Evolutionary conservation across 1,140 invertebrate species (phyloP).

Genomic region (Platyscapa corneri): DNA sequence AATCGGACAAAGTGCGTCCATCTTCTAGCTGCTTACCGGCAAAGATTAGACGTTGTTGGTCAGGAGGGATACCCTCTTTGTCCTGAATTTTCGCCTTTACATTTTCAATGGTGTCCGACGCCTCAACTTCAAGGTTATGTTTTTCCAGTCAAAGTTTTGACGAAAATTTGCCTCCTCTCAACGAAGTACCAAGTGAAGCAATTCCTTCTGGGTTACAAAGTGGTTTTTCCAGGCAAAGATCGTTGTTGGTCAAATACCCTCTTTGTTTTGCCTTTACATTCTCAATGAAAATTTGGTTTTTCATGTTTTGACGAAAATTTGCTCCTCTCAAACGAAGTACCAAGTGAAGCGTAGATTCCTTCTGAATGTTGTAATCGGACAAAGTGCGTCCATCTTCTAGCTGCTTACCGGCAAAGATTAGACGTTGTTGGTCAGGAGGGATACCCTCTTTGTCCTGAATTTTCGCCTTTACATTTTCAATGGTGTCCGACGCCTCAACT

Average conservation of each 20-base stretch:
- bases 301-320: constrained; percentile 83
- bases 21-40: constrained; percentile 88
- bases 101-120: constrained; percentile 83
- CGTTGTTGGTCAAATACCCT: constrained; percentile 80
- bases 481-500: too few relatives aligned
- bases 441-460: too few relatives aligned
- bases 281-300: too few relatives aligned
- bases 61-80: constrained; percentile 79
- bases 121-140: constrained; percentile 81
- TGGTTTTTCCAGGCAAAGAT: constrained; percentile 83
- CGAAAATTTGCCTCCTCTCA: constrained; percentile 83
- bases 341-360: too few relatives aligned
- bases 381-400: too few relatives aligned
- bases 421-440: too few relatives aligned
- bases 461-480: too few relatives aligned
- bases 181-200: constrained; percentile 80
- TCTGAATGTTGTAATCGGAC: too few relatives aligned
- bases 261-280: constrained; percentile 84
- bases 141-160: constrained; percentile 82
- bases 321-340: too few relatives aligned
- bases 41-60: constrained; percentile 81
- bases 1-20: constrained; percentile 85
- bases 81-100: constrained; percentile 84
- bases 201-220: too few relatives aligned
- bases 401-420: too few relatives aligned